phyloP scores from a whole-genome alignment of 1,140 invertebrate genomes.

The Palaemon carinicauda region DNA sequence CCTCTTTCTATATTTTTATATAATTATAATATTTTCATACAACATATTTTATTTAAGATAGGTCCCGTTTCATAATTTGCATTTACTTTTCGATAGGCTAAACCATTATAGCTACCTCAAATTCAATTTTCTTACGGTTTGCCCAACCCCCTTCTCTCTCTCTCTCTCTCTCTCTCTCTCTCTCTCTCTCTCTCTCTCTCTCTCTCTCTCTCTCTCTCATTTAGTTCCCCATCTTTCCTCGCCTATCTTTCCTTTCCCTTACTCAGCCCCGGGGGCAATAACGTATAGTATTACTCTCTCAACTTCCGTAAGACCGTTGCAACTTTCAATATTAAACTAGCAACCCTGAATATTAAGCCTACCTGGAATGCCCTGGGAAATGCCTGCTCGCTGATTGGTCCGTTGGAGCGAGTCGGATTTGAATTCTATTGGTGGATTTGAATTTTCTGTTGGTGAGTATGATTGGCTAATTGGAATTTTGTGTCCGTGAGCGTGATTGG shows the following conservation, averaged over 20 bases:
- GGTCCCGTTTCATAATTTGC: too few relatives aligned
- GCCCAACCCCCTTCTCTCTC: too few relatives aligned
- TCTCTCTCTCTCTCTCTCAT: too few relatives aligned
- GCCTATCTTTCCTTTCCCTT: too few relatives aligned
- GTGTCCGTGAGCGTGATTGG: background rate
- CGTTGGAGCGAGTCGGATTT: background rate
- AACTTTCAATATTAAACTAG: constrained; percentile 23
- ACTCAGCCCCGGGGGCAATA: background rate
- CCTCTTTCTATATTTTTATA: too few relatives aligned
- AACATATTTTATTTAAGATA: too few relatives aligned
- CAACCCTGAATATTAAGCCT: background rate
- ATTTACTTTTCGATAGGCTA: too few relatives aligned
- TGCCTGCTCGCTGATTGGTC: constrained; percentile 1
- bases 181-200: too few relatives aligned
- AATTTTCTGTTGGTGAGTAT: background rate
- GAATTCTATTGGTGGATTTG: constrained; percentile 3
- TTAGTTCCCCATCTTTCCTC: too few relatives aligned
- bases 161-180: background rate
- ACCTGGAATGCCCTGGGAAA: constrained; percentile 26
- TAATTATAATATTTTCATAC: too few relatives aligned
- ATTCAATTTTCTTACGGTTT: background rate
- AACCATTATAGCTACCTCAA: too few relatives aligned
- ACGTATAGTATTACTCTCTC: background rate
- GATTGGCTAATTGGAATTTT: constrained; percentile 7
- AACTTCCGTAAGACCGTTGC: constrained; percentile 1